Percentiles rank a stretch among this genome's conserved stretches.
Conservation (phyloP, 2,888 invertebrate genomes). For the Phaedon cochleariae region DNA sequence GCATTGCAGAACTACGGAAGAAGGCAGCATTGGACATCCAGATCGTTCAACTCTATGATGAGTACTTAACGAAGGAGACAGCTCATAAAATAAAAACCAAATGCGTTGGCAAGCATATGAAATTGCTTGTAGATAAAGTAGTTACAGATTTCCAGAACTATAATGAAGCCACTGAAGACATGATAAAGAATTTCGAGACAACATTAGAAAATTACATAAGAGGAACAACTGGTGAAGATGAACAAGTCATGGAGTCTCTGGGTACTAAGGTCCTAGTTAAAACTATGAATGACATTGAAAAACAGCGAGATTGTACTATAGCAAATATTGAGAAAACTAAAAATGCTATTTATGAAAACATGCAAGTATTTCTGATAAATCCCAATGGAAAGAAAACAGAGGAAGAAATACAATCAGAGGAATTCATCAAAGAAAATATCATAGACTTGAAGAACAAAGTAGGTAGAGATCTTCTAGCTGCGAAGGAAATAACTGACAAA, state of each 20-base stretch:
- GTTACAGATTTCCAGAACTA: background rate
- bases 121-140: background rate
- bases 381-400: constrained; percentile 9
- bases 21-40: constrained; percentile 9
- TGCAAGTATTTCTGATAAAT: constrained; percentile 14
- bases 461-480: constrained; percentile 11
- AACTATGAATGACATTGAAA: background rate
- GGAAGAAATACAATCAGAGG: constrained; percentile 18
- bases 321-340: constrained; percentile 5
- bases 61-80: background rate
- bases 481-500: background rate
- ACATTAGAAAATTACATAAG: background rate
- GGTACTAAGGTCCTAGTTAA: background rate
- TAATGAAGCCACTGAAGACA: background rate
- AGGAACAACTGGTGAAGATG: background rate
- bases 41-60: constrained; percentile 10
- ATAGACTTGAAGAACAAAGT: constrained; percentile 3
- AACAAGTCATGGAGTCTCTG: background rate
- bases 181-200: background rate
- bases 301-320: background rate
- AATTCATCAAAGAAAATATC: constrained; percentile 15
- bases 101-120: background rate
- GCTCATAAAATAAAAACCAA: background rate
- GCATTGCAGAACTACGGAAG: background rate
- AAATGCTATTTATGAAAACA: constrained; percentile 3